phyloP scores from a whole-genome alignment of 2,888 invertebrate species.

The Apantesis nais region DNA sequence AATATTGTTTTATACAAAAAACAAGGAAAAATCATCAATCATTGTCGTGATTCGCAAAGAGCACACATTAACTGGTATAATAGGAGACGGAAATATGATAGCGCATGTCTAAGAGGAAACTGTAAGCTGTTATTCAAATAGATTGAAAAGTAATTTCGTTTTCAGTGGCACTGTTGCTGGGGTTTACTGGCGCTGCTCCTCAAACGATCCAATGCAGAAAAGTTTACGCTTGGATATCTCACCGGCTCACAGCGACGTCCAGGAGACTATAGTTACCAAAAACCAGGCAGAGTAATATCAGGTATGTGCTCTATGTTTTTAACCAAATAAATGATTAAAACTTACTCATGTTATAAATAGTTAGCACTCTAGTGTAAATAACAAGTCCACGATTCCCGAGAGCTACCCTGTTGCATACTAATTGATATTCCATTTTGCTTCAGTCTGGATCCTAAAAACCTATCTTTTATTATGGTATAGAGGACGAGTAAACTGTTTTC shows the following conservation, averaged over 20 bases:
- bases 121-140: background rate
- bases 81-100: background rate
- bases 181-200: conserved; percentile 58
- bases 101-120: background rate
- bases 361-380: no score
- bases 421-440: no score
- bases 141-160: conserved; percentile 42
- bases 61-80: background rate
- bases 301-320: conserved; percentile 50
- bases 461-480: no score
- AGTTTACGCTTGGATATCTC: conserved; percentile 92
- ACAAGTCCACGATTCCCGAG: no score
- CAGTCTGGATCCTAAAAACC: no score
- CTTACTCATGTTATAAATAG: no score
- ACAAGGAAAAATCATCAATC: no score
- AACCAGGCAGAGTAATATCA: conserved; percentile 89
- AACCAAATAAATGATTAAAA: no score
- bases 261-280: conserved; percentile 91
- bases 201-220: conserved; percentile 71
- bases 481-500: no score
- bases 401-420: no score
- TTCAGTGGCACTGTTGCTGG: conserved; percentile 73
- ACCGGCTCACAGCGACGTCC: conserved; percentile 93
- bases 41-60: no score
- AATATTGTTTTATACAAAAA: no score